Evolutionary conservation across 23 tunicate species (phyloP).

Genomic region (Oikopleura dioica): DNA sequence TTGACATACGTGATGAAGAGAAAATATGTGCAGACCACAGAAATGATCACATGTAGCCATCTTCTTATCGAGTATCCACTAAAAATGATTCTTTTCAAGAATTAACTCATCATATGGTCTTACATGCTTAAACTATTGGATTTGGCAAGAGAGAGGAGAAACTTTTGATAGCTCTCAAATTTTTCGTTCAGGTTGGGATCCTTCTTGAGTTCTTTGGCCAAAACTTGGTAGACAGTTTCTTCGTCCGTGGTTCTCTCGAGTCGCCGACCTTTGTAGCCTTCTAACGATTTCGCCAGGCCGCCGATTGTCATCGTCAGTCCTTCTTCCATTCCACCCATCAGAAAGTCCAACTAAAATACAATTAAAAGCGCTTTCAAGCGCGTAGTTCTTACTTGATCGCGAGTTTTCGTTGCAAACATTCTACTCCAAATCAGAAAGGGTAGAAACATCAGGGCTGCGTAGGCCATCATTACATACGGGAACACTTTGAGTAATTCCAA

Average conservation of each 20-base stretch:
- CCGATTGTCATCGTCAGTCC: not conserved
- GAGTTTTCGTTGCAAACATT: not conserved
- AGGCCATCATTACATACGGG: not conserved
- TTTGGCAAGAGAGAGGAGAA: too few species aligned
- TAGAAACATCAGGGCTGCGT: not conserved
- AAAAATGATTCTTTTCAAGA: too few species aligned
- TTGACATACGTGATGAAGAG: not conserved
- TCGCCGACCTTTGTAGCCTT: not conserved
- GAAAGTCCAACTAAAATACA: not conserved
- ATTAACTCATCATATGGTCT: too few species aligned
- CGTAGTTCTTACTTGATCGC: not conserved
- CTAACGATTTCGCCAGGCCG: not conserved
- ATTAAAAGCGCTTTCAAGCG: not conserved
- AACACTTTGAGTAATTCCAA: not conserved
- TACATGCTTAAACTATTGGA: too few species aligned
- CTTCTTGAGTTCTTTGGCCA: not conserved
- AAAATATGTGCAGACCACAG: not conserved
- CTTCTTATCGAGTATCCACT: not conserved
- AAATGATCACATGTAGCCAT: not conserved
- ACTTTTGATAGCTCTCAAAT: too few species aligned
- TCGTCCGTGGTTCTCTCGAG: not conserved
- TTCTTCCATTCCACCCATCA: not conserved
- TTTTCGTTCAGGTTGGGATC: too few species aligned
- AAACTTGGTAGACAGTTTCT: not conserved
- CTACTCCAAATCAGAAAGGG: not conserved